Evolutionary conservation across 2,113 vertebrate species (phyloP), one percentile per base, ranked within the genome.

Genomic region (Podarcis cretensis): DNA sequence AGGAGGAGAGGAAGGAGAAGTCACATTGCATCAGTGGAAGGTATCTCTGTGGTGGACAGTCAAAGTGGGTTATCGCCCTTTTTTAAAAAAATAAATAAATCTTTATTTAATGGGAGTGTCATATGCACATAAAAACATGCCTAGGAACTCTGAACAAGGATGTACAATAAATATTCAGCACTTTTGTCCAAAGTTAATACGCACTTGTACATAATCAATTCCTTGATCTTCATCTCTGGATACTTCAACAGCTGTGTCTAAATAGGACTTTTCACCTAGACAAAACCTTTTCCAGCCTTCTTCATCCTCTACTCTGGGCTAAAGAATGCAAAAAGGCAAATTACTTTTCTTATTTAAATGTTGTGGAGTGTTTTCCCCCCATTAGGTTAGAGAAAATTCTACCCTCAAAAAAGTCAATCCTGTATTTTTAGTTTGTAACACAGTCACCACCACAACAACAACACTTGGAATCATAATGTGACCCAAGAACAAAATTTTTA

Each of bases 211-310:
- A 83, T 99, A 99, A 96, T 99, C 98, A 30, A 99, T 96, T 85
- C 97, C 98, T 85, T 96, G 95, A 91, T 89, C 96, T 86, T 97
- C 95, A 87, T 85, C 90, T 82, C 94, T 94, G 89, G 94, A 81
- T 75, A 96, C 84, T 83, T 81, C 87, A 76, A 94, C 73, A 30
- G 96, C 90, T 40, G 90, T 80, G 77, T 96, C 97, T 83, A 93
- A 96, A 93, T 96, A 98, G 88, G 98, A 25, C 63, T 90, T 97
- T 96, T 98, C 98, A 89, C 99, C 99, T 30, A 99, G 95, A 97
- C 99, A 99, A 94, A 99, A 99, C 91, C 96, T 98, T 95, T 97
- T 99, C 99, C 99, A 99, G 78, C 98, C 98, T 93, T 99, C 98
- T 87, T 99, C 99, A 96, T 99, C 98, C 2, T 98, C 97, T 69